A percentile compares a stretch with the other conserved stretches of the same genome.
Conservation (phyloP, 2,797 vertebrate species). For the Emys orbicularis region DNA sequence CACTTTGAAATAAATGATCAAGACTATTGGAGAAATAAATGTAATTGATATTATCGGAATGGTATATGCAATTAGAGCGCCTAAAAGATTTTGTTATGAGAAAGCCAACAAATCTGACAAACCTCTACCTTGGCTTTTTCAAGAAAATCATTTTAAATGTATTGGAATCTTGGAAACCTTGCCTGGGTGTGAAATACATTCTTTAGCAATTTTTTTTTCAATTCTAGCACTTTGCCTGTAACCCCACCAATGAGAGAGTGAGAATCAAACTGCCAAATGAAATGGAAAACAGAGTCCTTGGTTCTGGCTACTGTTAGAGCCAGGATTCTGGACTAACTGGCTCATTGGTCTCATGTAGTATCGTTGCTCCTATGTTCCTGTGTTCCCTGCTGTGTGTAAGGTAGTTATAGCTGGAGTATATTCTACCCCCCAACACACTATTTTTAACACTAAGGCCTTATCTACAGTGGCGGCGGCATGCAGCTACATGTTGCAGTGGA, state of each 20-base stretch:
- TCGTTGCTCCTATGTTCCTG: constrained; percentile 6
- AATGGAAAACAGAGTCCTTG: background rate
- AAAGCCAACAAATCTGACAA: background rate
- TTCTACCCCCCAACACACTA: background rate
- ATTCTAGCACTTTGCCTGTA: background rate
- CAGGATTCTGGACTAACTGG: background rate
- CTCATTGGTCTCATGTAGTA: background rate
- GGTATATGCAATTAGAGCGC: background rate
- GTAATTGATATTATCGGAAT: background rate
- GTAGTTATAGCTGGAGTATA: background rate
- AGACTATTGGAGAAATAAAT: background rate
- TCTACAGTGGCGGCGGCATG: background rate
- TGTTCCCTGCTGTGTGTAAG: background rate
- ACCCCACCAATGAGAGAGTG: background rate
- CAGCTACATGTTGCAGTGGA: background rate
- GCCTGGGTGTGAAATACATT: background rate
- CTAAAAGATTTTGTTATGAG: constrained; percentile 31
- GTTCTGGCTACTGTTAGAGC: background rate
- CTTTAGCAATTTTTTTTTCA: background rate
- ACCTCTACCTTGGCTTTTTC: background rate
- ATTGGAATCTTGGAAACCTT: background rate
- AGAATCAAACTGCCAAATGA: background rate
- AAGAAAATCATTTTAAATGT: background rate
- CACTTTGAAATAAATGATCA: background rate
- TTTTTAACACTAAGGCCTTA: constrained; percentile 20